These are phyloP conservation scores for Diachasmimorpha longicaudata DNA, from an alignment of 1,140 invertebrate species.

Conservation along the genomic window DNA sequence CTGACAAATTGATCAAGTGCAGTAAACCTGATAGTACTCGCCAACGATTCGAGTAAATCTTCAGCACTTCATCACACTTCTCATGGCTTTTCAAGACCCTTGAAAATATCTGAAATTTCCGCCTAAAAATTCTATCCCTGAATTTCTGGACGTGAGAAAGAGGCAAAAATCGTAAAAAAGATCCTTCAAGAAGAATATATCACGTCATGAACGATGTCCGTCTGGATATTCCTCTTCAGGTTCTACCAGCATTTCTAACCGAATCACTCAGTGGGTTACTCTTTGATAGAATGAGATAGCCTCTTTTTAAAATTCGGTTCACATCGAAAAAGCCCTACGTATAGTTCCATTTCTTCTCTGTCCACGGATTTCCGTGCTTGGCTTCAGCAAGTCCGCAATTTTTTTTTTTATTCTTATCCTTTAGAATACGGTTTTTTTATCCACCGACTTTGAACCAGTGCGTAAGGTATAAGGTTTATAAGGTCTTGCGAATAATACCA, in stretches of 20 bases:
- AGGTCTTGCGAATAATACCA: background rate
- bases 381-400: constrained; percentile 10
- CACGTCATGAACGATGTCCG: background rate
- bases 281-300: background rate
- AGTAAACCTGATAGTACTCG: too few species aligned
- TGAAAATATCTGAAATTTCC: too few species aligned
- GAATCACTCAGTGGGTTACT: constrained; percentile 8
- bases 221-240: constrained; percentile 1
- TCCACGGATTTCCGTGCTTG: constrained; percentile 16
- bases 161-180: too few species aligned
- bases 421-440: constrained; percentile 1
- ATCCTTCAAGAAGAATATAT: background rate
- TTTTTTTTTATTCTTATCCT: background rate
- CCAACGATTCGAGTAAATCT: background rate
- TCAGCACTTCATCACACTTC: too few species aligned
- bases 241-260: background rate
- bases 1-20: too few species aligned
- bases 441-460: background rate
- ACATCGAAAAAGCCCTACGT: constrained; percentile 5
- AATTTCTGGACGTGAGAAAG: too few species aligned
- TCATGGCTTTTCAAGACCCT: too few species aligned
- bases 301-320: constrained; percentile 14
- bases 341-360: constrained; percentile 3
- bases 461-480: background rate
- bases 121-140: too few species aligned